Base-by-base conservation (phyloP, 2,113 vertebrate genomes). In the Cynopterus brachyotis region DNA sequence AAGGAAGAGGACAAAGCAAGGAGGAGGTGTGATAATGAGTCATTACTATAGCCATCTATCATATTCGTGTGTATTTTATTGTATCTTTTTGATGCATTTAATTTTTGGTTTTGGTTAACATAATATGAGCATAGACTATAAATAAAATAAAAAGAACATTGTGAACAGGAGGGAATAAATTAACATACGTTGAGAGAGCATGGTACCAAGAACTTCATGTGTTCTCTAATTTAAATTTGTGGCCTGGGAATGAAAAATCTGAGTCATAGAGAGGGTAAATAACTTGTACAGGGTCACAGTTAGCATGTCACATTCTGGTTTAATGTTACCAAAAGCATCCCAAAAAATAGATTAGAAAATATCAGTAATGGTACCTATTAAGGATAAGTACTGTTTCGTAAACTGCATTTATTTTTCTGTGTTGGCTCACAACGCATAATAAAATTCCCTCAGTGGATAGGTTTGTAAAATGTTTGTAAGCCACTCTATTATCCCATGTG, bases 101-200 rank as follows among this genome's bases (percentile, higher is more conserved):
- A 69, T 5, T 90, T 83, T 97, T 59, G 70, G 3, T 89, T 84
- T 97, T 95, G 80, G 55, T 83, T 28, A 75, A 30, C 6, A 28
- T 76, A 76, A 37, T 47, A 67, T 80, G 28, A 85, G 10, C n/a
- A 42, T 32, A 75, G 37, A 75, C 59, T 73, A 40, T 83, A 84
- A 47, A 9, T 80, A 70, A 85, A 89, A 10, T 62, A 40, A 67
- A 53, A n/a, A 57, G 32, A 55, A 12, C 83, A 53, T 16, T 40
- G 6, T 59, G n/a, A n/a, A 37, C 16, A n/a, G 35, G 15, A 94
- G 55, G 55, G 81, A 82, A 62, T 62, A 62, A 28, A 62, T 75
- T 47, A 32, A 30, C 19, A 28, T 78, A 8, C 6, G 8, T 11
- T 24, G 42, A 85, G 73, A 89, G 16, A 42, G 92, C 30, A 57